Base-by-base conservation (phyloP, 2,113 vertebrate species). In the Bambusicola thoracicus region DNA sequence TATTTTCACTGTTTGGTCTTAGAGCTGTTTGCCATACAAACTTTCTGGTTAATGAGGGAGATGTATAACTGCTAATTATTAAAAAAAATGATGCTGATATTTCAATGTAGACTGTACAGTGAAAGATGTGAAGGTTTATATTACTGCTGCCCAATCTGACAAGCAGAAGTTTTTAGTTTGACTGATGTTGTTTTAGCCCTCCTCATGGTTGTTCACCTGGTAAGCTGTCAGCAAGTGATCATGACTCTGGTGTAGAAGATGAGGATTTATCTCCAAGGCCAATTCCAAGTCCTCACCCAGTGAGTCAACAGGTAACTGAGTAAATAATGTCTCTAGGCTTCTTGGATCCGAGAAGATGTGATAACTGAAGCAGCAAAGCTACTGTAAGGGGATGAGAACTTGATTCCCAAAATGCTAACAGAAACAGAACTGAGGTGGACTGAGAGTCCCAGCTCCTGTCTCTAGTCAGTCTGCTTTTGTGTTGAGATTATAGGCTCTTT, bases 221-320 rank as follows among this genome's bases (percentile, higher is more conserved):
- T 63, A 98, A 97, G 89, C 36, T 98, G 43, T 98, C 98, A 40
- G 70, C 97, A 87, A 98, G 96, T 11, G 99, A 99, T 83, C 99
- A 98, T 0, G 99, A 99, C 91, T 99, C 99, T 21, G 99, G 99
- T 55, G 98, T 99, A n/a, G 99, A 99, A 97, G 99, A 99, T 92
- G 99, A 98, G 73, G 99, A 99, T 93, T 96, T 98, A 80, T 99
- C 99, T 86, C 99, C 99, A 15, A 98, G 99, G 56, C 99, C 99
- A 27, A 98, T 99, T 89, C 99, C 99, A n/a, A 98, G 98, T 93
- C 99, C 99, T 80, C 99, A 99, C 72, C 98, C 98, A 83, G 98
- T 98, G 53, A 97, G 96, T 85, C 98, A 98, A 72, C 98, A 99
- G 99, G 99, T 99, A 98, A 95, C 20, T 89, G 58, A 78, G 38